Base-by-base conservation (phyloP, 1,140 invertebrate genomes). In the Leptinotarsa texana region DNA sequence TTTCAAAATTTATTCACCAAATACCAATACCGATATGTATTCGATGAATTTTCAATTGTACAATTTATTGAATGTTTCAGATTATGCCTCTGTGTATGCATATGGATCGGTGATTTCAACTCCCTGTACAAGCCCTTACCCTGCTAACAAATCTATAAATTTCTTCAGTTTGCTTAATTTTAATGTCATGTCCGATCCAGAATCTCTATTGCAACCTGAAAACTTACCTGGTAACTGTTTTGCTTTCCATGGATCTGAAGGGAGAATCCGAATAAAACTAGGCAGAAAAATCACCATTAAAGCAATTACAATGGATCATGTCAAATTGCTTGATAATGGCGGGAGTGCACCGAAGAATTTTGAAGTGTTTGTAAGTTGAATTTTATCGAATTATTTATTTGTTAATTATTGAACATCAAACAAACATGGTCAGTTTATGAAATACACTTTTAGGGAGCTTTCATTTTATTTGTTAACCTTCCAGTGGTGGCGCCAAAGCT, bases 171-270 rank as follows among this genome's bases (percentile, higher is more conserved):
- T 77, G 2, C 15, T 74, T 3, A 68, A 57, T 49, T 18, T 76
- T 3, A 69, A 76, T n/a, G 13, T 65, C 3, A 47, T 73, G 13
- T 74, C 75, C 13, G 49, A 70, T 27, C 73, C 77, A 15, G 27
- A 69, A 5, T 24, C 47, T 8, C 65, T 80, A 13, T 62, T 80
- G 18, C 72, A 76, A 74, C 72, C 78, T 17, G 74, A 69, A 17
- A 78, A 62, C 18, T 57, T 76, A 24, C 78, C 78, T 22, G 78
- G 78, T 13, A 73, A 80, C 47, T 80, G 78, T 71, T 80, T 80
- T 49, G 73, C 74, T 15, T 80, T 80, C 70, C 48, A 77, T 49
- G 74, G 75, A 57, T 57, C 15, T 13, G 63, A 47, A 69, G 78
- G 75, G 5, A 22, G 65, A 13, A 66, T 79, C 4, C n/a, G 71